Evolutionary conservation across 2,888 invertebrate genomes (phyloP), one percentile per base, ranked within the genome.

Genomic region (Nipponacmea schrenckii): DNA sequence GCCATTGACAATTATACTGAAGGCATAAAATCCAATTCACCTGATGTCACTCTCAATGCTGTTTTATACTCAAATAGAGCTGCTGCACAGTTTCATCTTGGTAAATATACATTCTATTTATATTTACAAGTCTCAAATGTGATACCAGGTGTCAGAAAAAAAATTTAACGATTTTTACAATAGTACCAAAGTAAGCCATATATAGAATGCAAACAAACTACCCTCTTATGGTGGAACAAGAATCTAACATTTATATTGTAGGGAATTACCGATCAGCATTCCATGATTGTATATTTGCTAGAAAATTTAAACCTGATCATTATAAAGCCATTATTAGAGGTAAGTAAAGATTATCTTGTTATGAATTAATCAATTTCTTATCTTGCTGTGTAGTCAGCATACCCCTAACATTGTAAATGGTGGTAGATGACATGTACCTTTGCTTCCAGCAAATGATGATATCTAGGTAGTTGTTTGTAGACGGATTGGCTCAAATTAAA

Each of bases 31-130:
- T 91, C 92, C 2, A 93, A 93, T 82, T 94, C 94, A 87, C 90
- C 91, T 0, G 91, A 94, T 78, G 90, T 92, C 76, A 93, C 94
- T 78, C 88, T 97, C 1, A 93, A 94, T 85, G 94, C 96, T 10
- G 93, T 93, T 73, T 91, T 99, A 17, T 94, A 95, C 84, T 96
- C 96, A 83, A 99, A 99, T 87, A 91, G 98, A 75, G 94, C 97
- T 1, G 96, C 97, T 0, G 92, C 96, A 0, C 94, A 98, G 83
- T 96, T 92, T 87, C 93, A 94, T 86, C 87, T 98, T 45, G 93
- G 95, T 89, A 96, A 95, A 78, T 24, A 4, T 39, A 12, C 17
- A 39, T 1, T 5, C 39, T 39, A 5, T 39, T 1, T 8, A 39
- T 39, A 39, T 31, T 5, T 5, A 31, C 31, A 31, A n/a, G 2